Evolutionary conservation across 1,140 invertebrate genomes (phyloP).

Genomic region (Halesus radiatus): DNA sequence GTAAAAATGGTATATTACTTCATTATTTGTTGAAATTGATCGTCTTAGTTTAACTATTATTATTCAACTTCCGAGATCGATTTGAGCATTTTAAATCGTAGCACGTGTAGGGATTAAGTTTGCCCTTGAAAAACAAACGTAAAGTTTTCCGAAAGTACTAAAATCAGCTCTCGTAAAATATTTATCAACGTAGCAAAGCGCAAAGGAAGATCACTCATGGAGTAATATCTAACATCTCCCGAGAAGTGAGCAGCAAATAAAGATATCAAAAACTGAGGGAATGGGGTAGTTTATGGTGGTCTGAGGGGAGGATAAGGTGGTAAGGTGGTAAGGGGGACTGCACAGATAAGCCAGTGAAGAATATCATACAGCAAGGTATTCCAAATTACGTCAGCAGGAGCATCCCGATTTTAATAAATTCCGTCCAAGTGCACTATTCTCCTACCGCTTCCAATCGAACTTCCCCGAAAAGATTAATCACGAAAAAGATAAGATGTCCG

Average conservation of each 20-base stretch:
- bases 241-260: not conserved
- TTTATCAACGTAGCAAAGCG: not conserved
- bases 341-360: not conserved
- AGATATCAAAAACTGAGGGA: not conserved
- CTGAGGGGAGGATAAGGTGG: not conserved
- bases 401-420: not conserved
- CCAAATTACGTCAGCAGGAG: not conserved
- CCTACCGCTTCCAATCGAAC: too few relatives aligned
- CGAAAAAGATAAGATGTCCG: too few relatives aligned
- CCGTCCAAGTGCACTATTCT: not conserved
- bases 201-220: not conserved
- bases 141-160: too few relatives aligned
- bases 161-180: conserved; percentile 2
- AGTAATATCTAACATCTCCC: not conserved
- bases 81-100: too few relatives aligned
- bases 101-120: too few relatives aligned
- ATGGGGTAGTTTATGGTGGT: not conserved
- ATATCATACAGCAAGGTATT: not conserved
- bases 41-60: too few relatives aligned
- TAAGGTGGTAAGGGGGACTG: not conserved
- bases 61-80: too few relatives aligned
- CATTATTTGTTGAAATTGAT: too few relatives aligned
- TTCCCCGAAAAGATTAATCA: too few relatives aligned
- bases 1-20: too few relatives aligned
- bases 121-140: too few relatives aligned